phyloP scores from a whole-genome alignment of 2,113 vertebrate species.

The Pedionomus torquatus region DNA sequence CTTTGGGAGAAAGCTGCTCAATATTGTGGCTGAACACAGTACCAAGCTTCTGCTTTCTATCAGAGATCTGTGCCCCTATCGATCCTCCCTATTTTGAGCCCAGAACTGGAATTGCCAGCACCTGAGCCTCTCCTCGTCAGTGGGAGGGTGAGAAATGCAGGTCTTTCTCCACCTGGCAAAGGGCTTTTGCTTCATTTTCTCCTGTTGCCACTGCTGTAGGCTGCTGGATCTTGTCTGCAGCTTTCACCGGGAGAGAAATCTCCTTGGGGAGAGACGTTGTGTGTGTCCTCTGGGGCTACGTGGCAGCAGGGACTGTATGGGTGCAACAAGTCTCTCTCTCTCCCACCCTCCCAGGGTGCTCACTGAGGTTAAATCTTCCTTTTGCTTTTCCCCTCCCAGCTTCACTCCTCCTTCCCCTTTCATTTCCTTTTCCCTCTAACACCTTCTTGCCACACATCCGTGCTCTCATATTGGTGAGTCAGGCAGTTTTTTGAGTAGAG shows the following conservation, averaged over 20 bases:
- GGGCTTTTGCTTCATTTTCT: not conserved
- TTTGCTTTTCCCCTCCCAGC: not conserved
- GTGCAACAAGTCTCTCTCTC: not conserved
- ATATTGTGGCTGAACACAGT: not conserved
- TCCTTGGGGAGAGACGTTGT: fast-evolving
- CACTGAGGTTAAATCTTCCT: not conserved
- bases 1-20: not conserved
- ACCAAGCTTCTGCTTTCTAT: not conserved
- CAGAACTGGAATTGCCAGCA: not conserved
- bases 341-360: not conserved
- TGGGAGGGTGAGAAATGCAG: not conserved
- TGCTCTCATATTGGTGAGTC: not conserved
- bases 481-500: not conserved
- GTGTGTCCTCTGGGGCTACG: not conserved
- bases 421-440: not conserved
- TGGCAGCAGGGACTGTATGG: not conserved
- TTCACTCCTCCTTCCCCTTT: not conserved
- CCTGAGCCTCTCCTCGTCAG: not conserved
- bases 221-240: not conserved
- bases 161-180: not conserved
- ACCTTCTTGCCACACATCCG: not conserved
- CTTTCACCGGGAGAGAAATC: not conserved
- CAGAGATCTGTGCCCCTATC: not conserved
- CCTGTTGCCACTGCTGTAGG: not conserved
- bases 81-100: not conserved